These are phyloP conservation scores for Stegastes partitus DNA, from an alignment of 2,113 vertebrate genomes.

Conservation along the genomic window DNA sequence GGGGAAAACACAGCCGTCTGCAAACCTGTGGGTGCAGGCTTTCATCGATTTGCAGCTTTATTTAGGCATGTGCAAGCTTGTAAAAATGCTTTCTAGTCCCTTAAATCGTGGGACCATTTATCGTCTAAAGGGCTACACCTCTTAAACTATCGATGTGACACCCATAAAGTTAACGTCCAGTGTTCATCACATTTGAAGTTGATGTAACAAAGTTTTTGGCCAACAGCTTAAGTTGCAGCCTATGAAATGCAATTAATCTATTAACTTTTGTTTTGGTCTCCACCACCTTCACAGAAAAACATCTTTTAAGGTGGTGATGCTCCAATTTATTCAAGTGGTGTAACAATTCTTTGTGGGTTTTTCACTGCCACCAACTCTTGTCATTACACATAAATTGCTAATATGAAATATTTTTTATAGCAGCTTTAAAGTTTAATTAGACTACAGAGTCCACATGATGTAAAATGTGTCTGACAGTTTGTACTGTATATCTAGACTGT, in stretches of 20 bases:
- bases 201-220: not conserved
- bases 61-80: no score
- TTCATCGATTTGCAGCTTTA: not conserved
- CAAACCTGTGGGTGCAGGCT: not conserved
- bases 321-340: not conserved
- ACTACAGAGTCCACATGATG: not conserved
- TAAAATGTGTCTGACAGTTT: not conserved
- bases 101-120: not conserved
- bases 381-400: not conserved
- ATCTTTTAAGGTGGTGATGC: not conserved
- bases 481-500: not conserved
- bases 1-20: not conserved
- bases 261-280: not conserved
- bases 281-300: not conserved
- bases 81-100: not conserved
- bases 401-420: not conserved
- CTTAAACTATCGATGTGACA: conserved; percentile 2
- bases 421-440: not conserved
- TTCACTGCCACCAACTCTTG: not conserved
- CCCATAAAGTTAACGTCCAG: not conserved
- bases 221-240: not conserved
- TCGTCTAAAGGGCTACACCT: not conserved
- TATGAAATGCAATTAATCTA: not conserved
- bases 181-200: not conserved
- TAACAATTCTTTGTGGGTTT: not conserved